A percentile compares a stretch with the other conserved stretches of the same genome.
Conservation (phyloP, 1,140 invertebrate species). For the Portunus trituberculatus region DNA sequence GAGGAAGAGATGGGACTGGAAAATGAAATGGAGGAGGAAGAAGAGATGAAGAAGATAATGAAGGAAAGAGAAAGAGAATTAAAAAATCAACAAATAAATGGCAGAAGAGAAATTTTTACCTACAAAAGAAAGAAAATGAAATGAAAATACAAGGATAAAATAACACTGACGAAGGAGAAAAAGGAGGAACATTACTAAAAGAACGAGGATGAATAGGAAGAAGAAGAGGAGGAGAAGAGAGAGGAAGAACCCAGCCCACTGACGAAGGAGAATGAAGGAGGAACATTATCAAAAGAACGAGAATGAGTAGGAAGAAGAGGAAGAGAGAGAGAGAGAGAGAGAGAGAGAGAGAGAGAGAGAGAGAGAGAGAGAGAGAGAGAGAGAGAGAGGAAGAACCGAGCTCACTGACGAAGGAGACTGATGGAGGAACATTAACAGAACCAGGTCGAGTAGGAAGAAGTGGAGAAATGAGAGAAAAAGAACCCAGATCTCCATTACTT, state of each 20-base stretch:
- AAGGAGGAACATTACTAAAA: not conserved
- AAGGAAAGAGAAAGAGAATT: too few species aligned
- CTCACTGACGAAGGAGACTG: not conserved
- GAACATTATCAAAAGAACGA: not conserved
- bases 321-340: not conserved
- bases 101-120: not conserved
- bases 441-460: not conserved
- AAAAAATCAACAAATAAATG: not conserved
- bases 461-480: not conserved
- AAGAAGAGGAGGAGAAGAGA: not conserved
- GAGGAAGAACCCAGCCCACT: not conserved
- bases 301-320: not conserved
- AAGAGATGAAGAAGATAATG: not conserved
- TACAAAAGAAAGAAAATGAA: not conserved
- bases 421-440: not conserved
- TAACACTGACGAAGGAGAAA: not conserved
- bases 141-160: not conserved
- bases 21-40: not conserved
- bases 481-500: too few species aligned
- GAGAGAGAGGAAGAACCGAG: not conserved
- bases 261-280: not conserved
- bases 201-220: not conserved
- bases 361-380: too few species aligned
- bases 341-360: slow-evolving; percentile 50
- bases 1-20: not conserved